phyloP scores from a whole-genome alignment of 2,797 vertebrate species.

The Paguma larvata region DNA sequence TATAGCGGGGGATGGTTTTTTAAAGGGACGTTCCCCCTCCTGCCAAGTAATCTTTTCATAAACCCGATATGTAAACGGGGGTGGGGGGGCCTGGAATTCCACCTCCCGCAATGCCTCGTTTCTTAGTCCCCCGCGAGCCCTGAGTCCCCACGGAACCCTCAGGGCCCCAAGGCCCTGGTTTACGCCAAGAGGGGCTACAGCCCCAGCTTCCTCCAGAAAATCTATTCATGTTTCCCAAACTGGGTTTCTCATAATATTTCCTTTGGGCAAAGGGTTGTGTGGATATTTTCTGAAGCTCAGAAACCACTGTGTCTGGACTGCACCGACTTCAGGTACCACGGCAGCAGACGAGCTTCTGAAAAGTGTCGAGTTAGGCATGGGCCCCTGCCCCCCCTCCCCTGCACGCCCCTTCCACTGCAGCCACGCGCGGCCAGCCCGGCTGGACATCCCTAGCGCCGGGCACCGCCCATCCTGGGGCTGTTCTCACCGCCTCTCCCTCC shows the following conservation, averaged over 20 bases:
- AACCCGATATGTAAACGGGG: neutral
- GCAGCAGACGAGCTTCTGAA: neutral
- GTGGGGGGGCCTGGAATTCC: neutral
- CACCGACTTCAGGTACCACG: neutral
- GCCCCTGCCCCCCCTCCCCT: accelerated
- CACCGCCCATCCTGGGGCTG: neutral
- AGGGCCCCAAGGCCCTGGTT: neutral
- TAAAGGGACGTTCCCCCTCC: neutral
- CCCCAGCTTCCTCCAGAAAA: neutral
- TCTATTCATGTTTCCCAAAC: neutral
- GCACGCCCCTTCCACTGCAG: accelerated
- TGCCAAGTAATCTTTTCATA: neutral
- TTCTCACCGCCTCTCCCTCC: neutral
- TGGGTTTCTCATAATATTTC: neutral
- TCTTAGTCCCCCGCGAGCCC: neutral
- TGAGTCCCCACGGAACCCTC: neutral
- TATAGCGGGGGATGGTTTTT: neutral
- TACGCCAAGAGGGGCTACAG: neutral
- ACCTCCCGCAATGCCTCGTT: neutral
- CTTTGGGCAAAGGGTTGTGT: neutral
- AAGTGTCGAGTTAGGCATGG: neutral
- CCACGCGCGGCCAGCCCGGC: neutral
- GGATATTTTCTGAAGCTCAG: neutral
- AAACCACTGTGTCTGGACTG: neutral
- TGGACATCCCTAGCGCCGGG: neutral